Percentiles rank a stretch among this genome's conserved stretches.
These are phyloP conservation scores for Macaria liturata DNA, from an alignment of 2,888 invertebrate genomes.

Conservation along the genomic window DNA sequence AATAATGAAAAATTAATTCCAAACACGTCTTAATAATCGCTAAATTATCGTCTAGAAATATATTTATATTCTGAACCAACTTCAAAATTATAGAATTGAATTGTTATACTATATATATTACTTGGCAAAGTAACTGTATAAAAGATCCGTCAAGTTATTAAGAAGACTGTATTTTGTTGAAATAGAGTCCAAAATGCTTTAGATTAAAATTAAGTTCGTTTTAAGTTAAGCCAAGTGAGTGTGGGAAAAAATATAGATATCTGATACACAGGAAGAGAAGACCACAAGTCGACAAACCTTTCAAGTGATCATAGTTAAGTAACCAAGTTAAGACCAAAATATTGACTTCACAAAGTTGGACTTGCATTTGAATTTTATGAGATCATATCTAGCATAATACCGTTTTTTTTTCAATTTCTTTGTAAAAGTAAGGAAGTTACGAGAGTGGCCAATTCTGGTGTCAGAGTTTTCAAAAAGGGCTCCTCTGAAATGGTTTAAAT, in stretches of 20 bases:
- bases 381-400: too few relatives aligned
- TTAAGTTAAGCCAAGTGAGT: constrained; percentile 21
- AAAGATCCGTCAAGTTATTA: too few relatives aligned
- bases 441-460: too few relatives aligned
- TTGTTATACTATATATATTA: constrained; percentile 16
- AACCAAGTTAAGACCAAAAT: too few relatives aligned
- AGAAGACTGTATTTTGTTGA: constrained; percentile 1
- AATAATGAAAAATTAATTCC: constrained; percentile 36
- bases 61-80: constrained; percentile 44
- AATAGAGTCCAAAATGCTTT: constrained; percentile 23
- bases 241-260: constrained; percentile 60
- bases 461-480: too few relatives aligned
- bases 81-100: constrained; percentile 39
- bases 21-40: constrained; percentile 43
- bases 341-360: too few relatives aligned
- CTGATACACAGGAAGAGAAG: constrained; percentile 61
- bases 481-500: too few relatives aligned
- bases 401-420: too few relatives aligned
- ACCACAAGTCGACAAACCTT: constrained; percentile 52
- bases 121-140: too few relatives aligned
- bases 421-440: too few relatives aligned
- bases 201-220: background rate
- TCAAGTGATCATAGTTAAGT: constrained; percentile 31
- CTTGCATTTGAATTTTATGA: too few relatives aligned
- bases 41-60: constrained; percentile 48